Conservation (phyloP, 37 sponge, comb jelly and placozoan species). For the Halichondria panicea region DNA sequence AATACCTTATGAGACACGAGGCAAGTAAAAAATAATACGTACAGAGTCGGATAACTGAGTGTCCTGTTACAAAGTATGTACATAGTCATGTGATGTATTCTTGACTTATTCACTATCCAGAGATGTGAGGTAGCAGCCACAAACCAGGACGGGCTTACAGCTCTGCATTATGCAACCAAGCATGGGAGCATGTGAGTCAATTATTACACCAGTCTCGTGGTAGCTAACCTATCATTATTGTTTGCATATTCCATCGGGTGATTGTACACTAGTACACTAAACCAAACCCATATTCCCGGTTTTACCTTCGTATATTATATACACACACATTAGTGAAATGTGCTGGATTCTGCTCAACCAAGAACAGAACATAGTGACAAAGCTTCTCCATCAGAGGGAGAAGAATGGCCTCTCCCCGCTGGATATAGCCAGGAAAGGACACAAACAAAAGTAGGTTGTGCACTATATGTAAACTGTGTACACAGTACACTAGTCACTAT, state of each 20-base stretch:
- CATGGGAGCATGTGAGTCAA: slow-evolving; percentile 40
- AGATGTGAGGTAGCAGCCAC: slow-evolving; percentile 13
- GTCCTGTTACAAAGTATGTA: neutral
- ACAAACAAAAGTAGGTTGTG: neutral
- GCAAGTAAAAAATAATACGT: no score
- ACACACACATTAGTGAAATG: no score
- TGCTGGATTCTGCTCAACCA: neutral
- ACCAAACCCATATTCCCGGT: no score
- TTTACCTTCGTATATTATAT: no score
- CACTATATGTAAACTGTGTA: no score
- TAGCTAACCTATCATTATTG: no score
- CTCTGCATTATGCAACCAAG: slow-evolving; percentile 57
- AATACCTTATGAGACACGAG: slow-evolving; percentile 38
- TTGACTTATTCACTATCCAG: no score
- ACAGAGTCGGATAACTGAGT: neutral
- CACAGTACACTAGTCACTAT: no score
- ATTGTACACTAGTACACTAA: no score
- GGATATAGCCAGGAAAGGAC: slow-evolving; percentile 5
- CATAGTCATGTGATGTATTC: neutral
- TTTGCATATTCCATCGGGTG: no score
- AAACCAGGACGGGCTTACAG: slow-evolving; percentile 35
- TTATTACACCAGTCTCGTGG: no score
- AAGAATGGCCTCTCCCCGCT: neutral
- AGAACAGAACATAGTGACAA: neutral
- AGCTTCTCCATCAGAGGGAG: neutral